Conservation (phyloP, 2,113 vertebrate genomes). For the Strigops habroptila region DNA sequence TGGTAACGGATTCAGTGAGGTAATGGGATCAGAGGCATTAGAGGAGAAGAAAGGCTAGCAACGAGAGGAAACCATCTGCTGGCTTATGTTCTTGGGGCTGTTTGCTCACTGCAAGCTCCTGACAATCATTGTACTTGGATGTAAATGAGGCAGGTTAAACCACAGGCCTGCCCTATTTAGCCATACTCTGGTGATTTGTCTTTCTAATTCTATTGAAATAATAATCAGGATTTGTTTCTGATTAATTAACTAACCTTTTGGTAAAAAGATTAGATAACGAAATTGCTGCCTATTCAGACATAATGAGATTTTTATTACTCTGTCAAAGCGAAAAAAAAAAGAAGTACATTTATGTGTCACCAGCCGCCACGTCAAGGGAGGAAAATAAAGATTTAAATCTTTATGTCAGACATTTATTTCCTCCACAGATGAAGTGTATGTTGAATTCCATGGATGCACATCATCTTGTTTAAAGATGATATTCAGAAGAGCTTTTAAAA, state of each 20-base stretch:
- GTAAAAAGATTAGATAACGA: slow-evolving; percentile 83
- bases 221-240: slow-evolving; percentile 84
- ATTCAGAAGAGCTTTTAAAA: slow-evolving; percentile 51
- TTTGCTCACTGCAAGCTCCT: slow-evolving; percentile 68
- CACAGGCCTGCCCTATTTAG: slow-evolving; percentile 77
- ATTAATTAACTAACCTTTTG: slow-evolving; percentile 85
- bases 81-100: slow-evolving; percentile 71
- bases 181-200: slow-evolving; percentile 76
- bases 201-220: slow-evolving; percentile 83
- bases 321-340: slow-evolving; percentile 65
- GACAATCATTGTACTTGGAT: slow-evolving; percentile 69
- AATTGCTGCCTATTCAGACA: slow-evolving; percentile 83
- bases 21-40: slow-evolving; percentile 84
- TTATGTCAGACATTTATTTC: slow-evolving; percentile 47
- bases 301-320: slow-evolving; percentile 85
- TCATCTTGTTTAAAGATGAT: slow-evolving; percentile 1
- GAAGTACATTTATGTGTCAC: slow-evolving; percentile 72
- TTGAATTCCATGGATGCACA: background rate
- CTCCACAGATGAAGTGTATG: background rate
- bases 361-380: slow-evolving; percentile 49
- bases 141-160: slow-evolving; percentile 79
- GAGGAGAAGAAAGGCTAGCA: slow-evolving; percentile 72
- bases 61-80: slow-evolving; percentile 81
- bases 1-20: slow-evolving; percentile 85
- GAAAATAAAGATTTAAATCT: slow-evolving; percentile 62